phyloP scores from a whole-genome alignment of 2,888 invertebrate species.

The Serripes groenlandicus region DNA sequence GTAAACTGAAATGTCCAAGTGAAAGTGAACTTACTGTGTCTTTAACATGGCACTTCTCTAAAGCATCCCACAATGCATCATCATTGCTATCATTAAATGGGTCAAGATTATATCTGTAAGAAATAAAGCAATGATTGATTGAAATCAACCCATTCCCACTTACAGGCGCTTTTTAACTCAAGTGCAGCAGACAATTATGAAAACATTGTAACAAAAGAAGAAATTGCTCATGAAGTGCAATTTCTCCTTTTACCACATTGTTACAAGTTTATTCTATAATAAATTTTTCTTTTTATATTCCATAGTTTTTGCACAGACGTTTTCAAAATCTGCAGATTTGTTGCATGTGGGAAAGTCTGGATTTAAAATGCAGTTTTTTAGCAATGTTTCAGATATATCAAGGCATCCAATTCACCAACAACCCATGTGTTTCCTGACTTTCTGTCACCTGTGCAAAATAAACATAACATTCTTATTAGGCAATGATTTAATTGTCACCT shows the following conservation, averaged over 20 bases:
- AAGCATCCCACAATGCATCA: slow-evolving; percentile 84
- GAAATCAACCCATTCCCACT: neutral
- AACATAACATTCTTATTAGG: too few species aligned
- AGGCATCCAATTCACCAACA: too few species aligned
- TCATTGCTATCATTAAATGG: slow-evolving; percentile 83
- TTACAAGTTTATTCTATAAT: neutral
- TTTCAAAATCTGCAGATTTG: too few species aligned
- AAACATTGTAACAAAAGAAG: slow-evolving; percentile 3
- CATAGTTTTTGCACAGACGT: too few species aligned
- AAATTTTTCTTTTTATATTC: neutral
- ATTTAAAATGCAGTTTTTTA: too few species aligned
- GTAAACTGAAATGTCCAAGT: too few species aligned
- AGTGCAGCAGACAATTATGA: neutral
- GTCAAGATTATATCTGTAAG: slow-evolving; percentile 85
- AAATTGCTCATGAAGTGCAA: neutral
- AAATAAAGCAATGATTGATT: neutral
- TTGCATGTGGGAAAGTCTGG: too few species aligned
- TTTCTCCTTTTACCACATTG: neutral
- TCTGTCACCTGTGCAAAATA: too few species aligned
- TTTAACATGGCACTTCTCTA: slow-evolving; percentile 86
- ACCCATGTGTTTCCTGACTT: too few species aligned
- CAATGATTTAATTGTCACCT: too few species aligned
- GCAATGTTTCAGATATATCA: too few species aligned
- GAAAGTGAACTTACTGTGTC: slow-evolving; percentile 86
- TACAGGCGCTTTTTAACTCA: neutral